A percentile compares a stretch with the other conserved stretches of the same genome.
Conservation (phyloP, 2,888 invertebrate genomes). For the Meganola albula region DNA sequence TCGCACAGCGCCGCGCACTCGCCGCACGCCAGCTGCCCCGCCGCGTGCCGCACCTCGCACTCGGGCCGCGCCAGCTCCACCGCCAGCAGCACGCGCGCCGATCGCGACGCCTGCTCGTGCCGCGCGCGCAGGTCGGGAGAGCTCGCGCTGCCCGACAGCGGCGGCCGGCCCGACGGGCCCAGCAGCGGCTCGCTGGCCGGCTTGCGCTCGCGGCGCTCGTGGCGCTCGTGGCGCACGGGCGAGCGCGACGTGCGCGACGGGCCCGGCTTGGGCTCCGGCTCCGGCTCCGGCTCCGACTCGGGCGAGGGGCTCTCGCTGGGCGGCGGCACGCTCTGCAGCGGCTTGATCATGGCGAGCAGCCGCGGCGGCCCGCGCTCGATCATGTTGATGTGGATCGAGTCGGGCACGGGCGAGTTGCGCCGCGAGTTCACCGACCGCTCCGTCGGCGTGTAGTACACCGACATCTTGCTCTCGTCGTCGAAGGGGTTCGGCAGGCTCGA, state of each 20-base stretch:
- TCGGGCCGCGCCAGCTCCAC: constrained; percentile 51
- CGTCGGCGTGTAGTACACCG: constrained; percentile 90
- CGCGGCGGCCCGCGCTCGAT: constrained; percentile 71
- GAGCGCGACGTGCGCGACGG: constrained; percentile 39
- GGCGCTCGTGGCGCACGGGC: constrained; percentile 15
- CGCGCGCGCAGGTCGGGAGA: constrained; percentile 56
- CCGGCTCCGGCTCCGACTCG: constrained; percentile 21
- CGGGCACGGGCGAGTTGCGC: constrained; percentile 67
- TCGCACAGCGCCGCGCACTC: constrained; percentile 45
- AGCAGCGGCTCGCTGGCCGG: constrained; percentile 67
- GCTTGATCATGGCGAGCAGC: constrained; percentile 54
- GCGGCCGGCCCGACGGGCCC: constrained; percentile 34
- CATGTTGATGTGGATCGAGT: constrained; percentile 82
- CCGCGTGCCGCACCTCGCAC: constrained; percentile 37
- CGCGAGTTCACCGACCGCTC: constrained; percentile 79
- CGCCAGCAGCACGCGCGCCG: constrained; percentile 60
- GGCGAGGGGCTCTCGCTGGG: constrained; percentile 43
- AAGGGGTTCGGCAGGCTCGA: constrained; percentile 71
- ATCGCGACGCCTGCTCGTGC: constrained; percentile 27
- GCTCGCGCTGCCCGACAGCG: constrained; percentile 57
- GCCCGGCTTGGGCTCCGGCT: constrained; percentile 17
- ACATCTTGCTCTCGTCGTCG: constrained; percentile 83
- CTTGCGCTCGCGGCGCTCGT: constrained; percentile 37
- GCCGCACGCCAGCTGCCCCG: constrained; percentile 42
- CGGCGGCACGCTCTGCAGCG: constrained; percentile 43